Evolutionary conservation across 2,888 invertebrate species (phyloP).

Genomic region (Coelopa pilipes): DNA sequence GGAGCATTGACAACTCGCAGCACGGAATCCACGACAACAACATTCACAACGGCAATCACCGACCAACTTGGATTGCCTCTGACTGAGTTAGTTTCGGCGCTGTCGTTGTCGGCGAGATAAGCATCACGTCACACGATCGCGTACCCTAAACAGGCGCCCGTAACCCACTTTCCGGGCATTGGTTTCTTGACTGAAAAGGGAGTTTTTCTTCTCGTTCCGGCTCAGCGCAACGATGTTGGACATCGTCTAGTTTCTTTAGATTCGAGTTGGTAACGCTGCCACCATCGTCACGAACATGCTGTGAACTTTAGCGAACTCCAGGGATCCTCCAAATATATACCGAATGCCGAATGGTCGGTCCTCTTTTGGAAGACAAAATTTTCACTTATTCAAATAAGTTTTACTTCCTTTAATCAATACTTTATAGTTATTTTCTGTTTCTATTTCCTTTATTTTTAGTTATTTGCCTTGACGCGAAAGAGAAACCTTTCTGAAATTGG

Average conservation of each 20-base stretch:
- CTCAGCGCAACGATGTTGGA: not conserved
- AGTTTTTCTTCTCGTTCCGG: constrained; percentile 20
- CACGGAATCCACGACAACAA: not conserved
- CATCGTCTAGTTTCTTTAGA: not conserved
- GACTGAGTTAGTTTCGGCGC: constrained; percentile 8
- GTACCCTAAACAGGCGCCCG: constrained; percentile 51
- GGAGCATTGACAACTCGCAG: not conserved
- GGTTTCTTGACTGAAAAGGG: constrained; percentile 18
- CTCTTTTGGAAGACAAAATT: constrained; percentile 31
- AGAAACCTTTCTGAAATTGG: constrained; percentile 9
- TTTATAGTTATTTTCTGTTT: constrained; percentile 10
- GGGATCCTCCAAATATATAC: constrained; percentile 16
- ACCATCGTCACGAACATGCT: not conserved
- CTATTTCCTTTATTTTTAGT: not conserved
- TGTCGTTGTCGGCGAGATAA: constrained; percentile 41
- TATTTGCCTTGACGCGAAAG: not conserved
- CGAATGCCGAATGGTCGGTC: not conserved
- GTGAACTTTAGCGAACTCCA: constrained; percentile 24
- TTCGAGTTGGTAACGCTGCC: not conserved
- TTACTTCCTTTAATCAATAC: constrained; percentile 39
- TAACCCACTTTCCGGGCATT: constrained; percentile 42
- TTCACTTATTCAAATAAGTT: constrained; percentile 49
- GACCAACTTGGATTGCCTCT: not conserved
- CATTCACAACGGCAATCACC: too few relatives aligned
- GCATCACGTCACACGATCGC: constrained; percentile 50